These are phyloP conservation scores for Chaetophractus vellerosus DNA, from an alignment of 2,797 vertebrate genomes.

Conservation along the genomic window DNA sequence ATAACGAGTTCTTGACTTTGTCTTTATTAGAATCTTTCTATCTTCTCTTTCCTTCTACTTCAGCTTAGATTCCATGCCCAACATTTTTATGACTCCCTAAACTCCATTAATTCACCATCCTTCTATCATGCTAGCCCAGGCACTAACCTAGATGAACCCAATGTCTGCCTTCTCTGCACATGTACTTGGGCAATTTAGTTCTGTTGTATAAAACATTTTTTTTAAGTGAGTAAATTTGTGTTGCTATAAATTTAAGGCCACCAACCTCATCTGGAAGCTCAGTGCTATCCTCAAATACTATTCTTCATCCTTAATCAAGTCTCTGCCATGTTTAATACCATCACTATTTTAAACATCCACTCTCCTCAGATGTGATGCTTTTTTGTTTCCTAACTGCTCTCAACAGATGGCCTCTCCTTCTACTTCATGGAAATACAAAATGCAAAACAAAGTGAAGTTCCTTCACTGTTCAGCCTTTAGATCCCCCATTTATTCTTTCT, in stretches of 20 bases:
- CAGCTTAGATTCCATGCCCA: neutral
- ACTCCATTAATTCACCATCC: neutral
- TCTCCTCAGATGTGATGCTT: neutral
- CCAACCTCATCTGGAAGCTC: neutral
- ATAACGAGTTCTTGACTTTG: slow-evolving; percentile 23
- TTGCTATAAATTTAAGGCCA: slow-evolving; percentile 26
- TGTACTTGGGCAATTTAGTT: neutral
- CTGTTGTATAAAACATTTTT: neutral
- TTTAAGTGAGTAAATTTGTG: neutral
- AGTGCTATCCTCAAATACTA: neutral
- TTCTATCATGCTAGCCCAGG: slow-evolving; percentile 16
- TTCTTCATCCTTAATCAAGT: neutral
- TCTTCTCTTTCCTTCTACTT: neutral
- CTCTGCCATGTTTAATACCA: neutral
- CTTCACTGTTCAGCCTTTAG: neutral
- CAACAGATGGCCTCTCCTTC: neutral
- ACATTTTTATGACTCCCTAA: neutral
- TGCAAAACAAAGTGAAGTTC: neutral
- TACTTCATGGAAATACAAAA: neutral
- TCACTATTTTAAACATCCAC: neutral
- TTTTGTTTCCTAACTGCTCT: neutral
- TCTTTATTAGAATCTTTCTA: neutral
- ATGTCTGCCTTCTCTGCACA: neutral
- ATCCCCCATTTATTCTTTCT: neutral
- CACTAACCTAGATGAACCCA: neutral